phyloP scores from a whole-genome alignment of 2,888 invertebrate genomes.

The Nipponacmea schrenckii region DNA sequence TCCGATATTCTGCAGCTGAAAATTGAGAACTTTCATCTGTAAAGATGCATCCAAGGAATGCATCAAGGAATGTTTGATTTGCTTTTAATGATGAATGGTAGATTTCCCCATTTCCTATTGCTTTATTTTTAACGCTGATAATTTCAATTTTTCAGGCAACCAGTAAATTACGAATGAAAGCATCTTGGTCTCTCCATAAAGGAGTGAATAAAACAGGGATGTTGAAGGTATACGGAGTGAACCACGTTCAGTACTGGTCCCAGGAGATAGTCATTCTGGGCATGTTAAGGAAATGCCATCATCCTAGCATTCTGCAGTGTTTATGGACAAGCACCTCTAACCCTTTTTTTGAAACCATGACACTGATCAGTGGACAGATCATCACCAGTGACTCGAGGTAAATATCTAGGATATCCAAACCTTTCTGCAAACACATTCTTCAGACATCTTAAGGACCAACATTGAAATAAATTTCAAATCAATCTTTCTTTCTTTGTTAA shows the following conservation, averaged over 20 bases:
- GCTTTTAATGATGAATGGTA: too few species aligned
- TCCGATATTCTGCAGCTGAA: too few species aligned
- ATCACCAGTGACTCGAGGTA: slow-evolving; percentile 58
- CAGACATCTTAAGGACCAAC: too few species aligned
- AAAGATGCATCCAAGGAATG: too few species aligned
- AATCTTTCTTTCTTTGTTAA: too few species aligned
- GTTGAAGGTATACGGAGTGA: slow-evolving; percentile 56
- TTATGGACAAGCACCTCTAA: slow-evolving; percentile 60
- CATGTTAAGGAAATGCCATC: slow-evolving; percentile 51
- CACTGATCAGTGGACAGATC: slow-evolving; percentile 56
- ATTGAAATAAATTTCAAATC: too few species aligned
- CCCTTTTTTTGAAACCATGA: slow-evolving; percentile 60
- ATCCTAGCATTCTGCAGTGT: slow-evolving; percentile 56
- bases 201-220: slow-evolving; percentile 47
- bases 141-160: slow-evolving; percentile 40
- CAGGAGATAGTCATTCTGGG: slow-evolving; percentile 62
- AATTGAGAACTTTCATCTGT: too few species aligned
- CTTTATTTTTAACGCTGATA: too few species aligned
- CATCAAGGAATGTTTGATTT: too few species aligned
- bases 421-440: background rate
- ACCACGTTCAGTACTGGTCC: slow-evolving; percentile 57
- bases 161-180: slow-evolving; percentile 52
- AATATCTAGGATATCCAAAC: background rate
- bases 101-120: too few species aligned
- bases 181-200: slow-evolving; percentile 48